These are phyloP conservation scores for Parnassius glacialis DNA, from an alignment of 2,888 invertebrate genomes.

Conservation along the genomic window DNA sequence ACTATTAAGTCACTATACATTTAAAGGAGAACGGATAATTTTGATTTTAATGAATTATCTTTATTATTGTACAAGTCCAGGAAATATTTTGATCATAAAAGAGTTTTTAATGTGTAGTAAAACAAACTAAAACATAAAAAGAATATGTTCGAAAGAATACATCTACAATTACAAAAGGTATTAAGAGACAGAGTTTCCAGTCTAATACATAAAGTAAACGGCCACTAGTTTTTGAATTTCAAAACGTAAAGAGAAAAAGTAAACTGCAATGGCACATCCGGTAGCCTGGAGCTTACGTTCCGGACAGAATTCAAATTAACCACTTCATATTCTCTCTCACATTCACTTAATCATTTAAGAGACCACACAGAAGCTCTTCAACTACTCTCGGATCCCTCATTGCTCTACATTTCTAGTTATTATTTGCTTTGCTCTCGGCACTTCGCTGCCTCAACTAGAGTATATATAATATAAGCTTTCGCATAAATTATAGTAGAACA, in stretches of 20 bases:
- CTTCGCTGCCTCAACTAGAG: not conserved
- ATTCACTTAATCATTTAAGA: constrained; percentile 62
- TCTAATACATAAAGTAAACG: not conserved
- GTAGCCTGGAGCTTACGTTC: constrained; percentile 10
- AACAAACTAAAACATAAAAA: too few relatives aligned
- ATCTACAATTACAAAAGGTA: too few relatives aligned
- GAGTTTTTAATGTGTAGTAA: too few relatives aligned
- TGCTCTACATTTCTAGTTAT: constrained; percentile 21
- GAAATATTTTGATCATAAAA: constrained; percentile 1
- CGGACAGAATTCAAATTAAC: constrained; percentile 70
- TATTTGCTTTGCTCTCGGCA: constrained; percentile 15
- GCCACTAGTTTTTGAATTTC: not conserved
- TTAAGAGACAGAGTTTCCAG: too few relatives aligned
- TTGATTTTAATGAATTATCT: too few relatives aligned
- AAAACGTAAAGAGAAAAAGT: constrained; percentile 22
- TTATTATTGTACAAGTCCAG: too few relatives aligned
- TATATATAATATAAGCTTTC: too few relatives aligned
- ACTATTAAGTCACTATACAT: too few relatives aligned
- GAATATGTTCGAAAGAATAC: too few relatives aligned
- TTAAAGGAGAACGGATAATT: too few relatives aligned
- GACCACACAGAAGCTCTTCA: constrained; percentile 35
- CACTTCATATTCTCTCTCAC: constrained; percentile 64
- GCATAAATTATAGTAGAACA: too few relatives aligned
- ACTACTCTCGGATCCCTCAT: constrained; percentile 30
- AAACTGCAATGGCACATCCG: constrained; percentile 29